Evolutionary conservation across 2,113 vertebrate species (phyloP).

Genomic region (Hiodon tergisus): DNA sequence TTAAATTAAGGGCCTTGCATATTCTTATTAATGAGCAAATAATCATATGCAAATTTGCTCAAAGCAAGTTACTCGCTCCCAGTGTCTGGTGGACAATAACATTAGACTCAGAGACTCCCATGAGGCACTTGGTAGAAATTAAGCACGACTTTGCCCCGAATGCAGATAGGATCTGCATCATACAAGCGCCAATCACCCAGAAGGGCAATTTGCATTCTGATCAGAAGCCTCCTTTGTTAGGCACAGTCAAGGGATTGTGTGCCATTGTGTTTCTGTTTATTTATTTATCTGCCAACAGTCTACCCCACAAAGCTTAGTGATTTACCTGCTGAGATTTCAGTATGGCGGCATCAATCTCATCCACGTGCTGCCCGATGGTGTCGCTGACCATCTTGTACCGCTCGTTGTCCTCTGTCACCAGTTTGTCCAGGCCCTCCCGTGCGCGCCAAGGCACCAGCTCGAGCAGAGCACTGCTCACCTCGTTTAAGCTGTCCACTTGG

Average conservation of each 20-base stretch:
- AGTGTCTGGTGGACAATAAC: conserved; percentile 22
- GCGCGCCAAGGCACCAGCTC: conserved; percentile 92
- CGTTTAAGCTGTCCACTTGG: conserved; percentile 80
- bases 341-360: conserved; percentile 82
- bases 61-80: conserved; percentile 10
- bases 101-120: conserved; percentile 1
- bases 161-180: conserved; percentile 27
- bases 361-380: conserved; percentile 73
- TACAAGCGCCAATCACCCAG: conserved; percentile 21
- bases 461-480: conserved; percentile 79
- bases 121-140: conserved; percentile 34
- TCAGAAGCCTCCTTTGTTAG: conserved; percentile 31
- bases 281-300: conserved; percentile 6
- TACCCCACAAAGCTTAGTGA: neutral
- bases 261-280: conserved; percentile 10
- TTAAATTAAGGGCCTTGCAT: neutral
- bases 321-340: conserved; percentile 88
- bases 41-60: conserved; percentile 32
- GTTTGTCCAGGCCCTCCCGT: conserved; percentile 82
- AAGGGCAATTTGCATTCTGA: conserved; percentile 28
- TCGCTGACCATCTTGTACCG: conserved; percentile 75
- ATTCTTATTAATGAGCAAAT: conserved; percentile 20
- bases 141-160: conserved; percentile 23
- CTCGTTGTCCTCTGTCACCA: conserved; percentile 82
- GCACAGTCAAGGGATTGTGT: neutral